Evolutionary conservation across 2,888 invertebrate genomes (phyloP).

Genomic region (Eupithecia insigniata): DNA sequence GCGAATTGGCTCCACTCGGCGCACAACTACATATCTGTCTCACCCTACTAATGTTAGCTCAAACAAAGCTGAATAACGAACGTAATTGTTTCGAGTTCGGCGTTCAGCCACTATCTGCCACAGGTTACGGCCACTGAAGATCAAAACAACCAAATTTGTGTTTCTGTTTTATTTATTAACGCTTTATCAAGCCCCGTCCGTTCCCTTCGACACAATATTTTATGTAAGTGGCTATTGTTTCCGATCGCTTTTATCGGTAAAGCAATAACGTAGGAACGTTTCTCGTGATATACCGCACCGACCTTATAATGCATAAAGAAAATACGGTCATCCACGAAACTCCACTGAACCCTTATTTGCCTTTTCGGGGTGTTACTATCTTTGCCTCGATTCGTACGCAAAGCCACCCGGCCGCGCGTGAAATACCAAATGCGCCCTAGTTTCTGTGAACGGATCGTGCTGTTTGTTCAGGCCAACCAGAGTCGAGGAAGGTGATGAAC

Average conservation of each 20-base stretch:
- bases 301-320: constrained; percentile 77
- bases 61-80: constrained; percentile 37
- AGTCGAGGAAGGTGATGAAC: constrained; percentile 73
- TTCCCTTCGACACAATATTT: constrained; percentile 61
- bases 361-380: constrained; percentile 79
- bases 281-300: constrained; percentile 69
- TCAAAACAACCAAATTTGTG: constrained; percentile 55
- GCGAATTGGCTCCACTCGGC: constrained; percentile 58
- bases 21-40: constrained; percentile 60
- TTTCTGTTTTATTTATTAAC: constrained; percentile 47
- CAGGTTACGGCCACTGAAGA: constrained; percentile 43
- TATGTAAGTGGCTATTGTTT: constrained; percentile 68
- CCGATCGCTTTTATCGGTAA: constrained; percentile 68
- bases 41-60: constrained; percentile 39
- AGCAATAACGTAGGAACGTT: constrained; percentile 73
- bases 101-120: constrained; percentile 53
- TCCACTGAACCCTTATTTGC: constrained; percentile 78
- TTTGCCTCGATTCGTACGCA: constrained; percentile 78
- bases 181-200: constrained; percentile 56
- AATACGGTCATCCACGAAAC: constrained; percentile 76
- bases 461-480: constrained; percentile 79
- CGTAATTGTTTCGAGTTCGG: constrained; percentile 28
- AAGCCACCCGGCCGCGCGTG: constrained; percentile 78
- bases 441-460: constrained; percentile 76
- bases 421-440: constrained; percentile 83